phyloP scores from a whole-genome alignment of 2,888 invertebrate species.

The Teinopalpus imperialis region DNA sequence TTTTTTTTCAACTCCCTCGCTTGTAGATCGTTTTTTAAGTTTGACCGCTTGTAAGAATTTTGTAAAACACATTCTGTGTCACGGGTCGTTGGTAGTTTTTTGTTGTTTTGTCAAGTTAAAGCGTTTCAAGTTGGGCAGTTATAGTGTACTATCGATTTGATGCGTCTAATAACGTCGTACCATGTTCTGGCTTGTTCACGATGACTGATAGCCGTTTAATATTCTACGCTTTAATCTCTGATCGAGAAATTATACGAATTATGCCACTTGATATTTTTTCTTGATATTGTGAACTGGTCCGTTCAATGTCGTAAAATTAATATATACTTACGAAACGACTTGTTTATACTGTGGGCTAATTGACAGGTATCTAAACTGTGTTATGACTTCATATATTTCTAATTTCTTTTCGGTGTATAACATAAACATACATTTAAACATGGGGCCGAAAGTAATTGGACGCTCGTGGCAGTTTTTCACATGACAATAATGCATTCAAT shows the following conservation, averaged over 20 bases:
- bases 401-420: too few species aligned
- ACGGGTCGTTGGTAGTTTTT: conserved; percentile 33
- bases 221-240: conserved; percentile 10
- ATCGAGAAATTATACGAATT: conserved; percentile 24
- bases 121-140: conserved; percentile 24
- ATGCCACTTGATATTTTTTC: conserved; percentile 7
- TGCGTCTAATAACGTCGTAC: conserved; percentile 21
- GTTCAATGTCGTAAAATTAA: conserved; percentile 2
- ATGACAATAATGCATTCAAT: too few species aligned
- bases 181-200: conserved; percentile 14
- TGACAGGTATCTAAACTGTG: not conserved
- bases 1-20: conserved; percentile 30
- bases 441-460: too few species aligned
- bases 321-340: not conserved
- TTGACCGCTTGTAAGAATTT: conserved; percentile 48
- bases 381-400: not conserved
- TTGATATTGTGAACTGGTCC: conserved; percentile 4
- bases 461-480: too few species aligned
- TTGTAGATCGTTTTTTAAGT: conserved; percentile 33
- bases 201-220: conserved; percentile 22
- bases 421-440: too few species aligned
- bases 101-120: conserved; percentile 25
- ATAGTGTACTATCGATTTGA: conserved; percentile 25
- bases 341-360: conserved; percentile 8
- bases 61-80: conserved; percentile 48